Evolutionary conservation across 2,888 invertebrate species (phyloP).

Genomic region (Drosophila aldrichi): DNA sequence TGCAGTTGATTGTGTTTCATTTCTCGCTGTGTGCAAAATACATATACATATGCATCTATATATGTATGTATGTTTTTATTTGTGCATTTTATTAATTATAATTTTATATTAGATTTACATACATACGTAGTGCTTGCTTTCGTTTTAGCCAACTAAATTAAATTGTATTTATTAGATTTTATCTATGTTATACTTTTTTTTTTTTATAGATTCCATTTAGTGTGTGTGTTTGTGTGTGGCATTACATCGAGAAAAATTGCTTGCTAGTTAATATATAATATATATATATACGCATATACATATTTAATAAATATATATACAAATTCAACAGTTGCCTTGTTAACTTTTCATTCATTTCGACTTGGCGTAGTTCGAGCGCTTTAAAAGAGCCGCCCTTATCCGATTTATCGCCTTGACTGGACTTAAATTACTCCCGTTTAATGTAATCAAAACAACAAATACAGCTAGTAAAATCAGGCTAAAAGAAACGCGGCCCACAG

Average conservation of each 20-base stretch:
- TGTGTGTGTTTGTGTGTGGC: slow-evolving; percentile 32
- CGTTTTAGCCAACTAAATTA: slow-evolving; percentile 17
- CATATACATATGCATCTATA: slow-evolving; percentile 10
- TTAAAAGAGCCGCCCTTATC: slow-evolving; percentile 12
- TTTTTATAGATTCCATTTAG: slow-evolving; percentile 22
- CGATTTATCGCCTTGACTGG: slow-evolving; percentile 25
- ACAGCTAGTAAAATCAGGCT: slow-evolving; percentile 41
- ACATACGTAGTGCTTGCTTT: slow-evolving; percentile 21
- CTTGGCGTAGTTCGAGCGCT: slow-evolving; percentile 40
- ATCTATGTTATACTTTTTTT: slow-evolving; percentile 10
- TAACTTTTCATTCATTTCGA: slow-evolving; percentile 50
- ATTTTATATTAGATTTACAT: slow-evolving; percentile 30
- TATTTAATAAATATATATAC: slow-evolving; percentile 53
- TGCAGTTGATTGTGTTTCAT: slow-evolving; percentile 71
- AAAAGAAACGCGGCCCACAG: slow-evolving; percentile 49
- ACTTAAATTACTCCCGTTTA: slow-evolving; percentile 16
- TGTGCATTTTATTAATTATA: slow-evolving; percentile 35
- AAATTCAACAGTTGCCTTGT: slow-evolving; percentile 74
- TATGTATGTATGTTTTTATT: neutral
- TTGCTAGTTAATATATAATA: slow-evolving; percentile 19
- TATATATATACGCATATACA: slow-evolving; percentile 26
- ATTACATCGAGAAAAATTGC: slow-evolving; percentile 49
- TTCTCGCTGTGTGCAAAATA: slow-evolving; percentile 55
- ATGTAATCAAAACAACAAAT: neutral
- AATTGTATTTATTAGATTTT: slow-evolving; percentile 34